Conservation (phyloP, 2,113 vertebrate species). For the Toxostoma redivivum region DNA sequence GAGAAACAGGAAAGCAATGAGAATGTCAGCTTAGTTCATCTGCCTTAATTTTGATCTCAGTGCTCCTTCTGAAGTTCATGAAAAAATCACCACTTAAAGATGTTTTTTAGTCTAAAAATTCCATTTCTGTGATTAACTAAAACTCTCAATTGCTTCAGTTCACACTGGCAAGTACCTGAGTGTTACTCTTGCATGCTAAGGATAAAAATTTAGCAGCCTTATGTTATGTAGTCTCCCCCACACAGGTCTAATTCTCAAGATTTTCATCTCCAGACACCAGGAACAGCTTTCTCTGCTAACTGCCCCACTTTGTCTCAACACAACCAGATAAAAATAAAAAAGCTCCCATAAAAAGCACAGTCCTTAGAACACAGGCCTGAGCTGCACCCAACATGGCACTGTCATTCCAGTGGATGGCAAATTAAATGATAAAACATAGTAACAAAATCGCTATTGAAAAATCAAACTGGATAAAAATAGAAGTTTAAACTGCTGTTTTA, state of each 20-base stretch:
- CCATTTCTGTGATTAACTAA: background rate
- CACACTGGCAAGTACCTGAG: background rate
- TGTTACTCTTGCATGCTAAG: background rate
- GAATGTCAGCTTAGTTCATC: background rate
- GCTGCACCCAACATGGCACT: background rate
- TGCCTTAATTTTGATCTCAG: background rate
- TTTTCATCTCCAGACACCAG: background rate
- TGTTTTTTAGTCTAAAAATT: background rate
- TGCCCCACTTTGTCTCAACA: background rate
- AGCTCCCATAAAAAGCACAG: background rate
- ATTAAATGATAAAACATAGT: background rate
- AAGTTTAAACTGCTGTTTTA: conserved; percentile 51
- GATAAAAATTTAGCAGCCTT: background rate
- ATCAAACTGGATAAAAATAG: conserved; percentile 41
- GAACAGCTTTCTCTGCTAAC: background rate
- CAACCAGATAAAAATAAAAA: background rate
- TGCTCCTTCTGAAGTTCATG: background rate
- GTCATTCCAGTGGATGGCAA: background rate
- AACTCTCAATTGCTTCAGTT: background rate
- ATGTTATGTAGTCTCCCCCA: background rate
- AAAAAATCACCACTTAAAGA: background rate
- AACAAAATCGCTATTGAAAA: background rate
- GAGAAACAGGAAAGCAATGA: background rate
- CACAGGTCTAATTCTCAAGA: background rate
- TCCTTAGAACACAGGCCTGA: background rate